Evolutionary conservation across 1,140 invertebrate genomes (phyloP), one percentile per base, ranked within the genome.

Genomic region (Acromyrmex heyeri): DNA sequence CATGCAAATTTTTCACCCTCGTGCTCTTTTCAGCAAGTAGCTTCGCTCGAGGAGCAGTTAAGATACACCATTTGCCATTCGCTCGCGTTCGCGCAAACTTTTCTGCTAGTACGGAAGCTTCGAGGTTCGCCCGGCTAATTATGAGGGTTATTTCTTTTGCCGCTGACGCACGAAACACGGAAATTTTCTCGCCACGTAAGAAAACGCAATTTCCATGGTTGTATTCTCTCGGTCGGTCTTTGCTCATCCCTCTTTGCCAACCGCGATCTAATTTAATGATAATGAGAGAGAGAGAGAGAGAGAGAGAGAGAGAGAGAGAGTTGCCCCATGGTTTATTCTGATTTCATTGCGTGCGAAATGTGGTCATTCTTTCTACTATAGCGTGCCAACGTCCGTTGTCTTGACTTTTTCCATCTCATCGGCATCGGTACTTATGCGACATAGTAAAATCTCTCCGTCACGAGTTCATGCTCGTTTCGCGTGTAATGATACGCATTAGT

Each of bases 201-300:
- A 90, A 92, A 89, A 87, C 86, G 86, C 87, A 89, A 92, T 90
- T 91, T 91, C 87, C 70, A 86, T 64, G 82, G 53, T 83, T 69
- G 77, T 64, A 73, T 86, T 86, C 83, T 21, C 69, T 38, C 14
- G 18, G 30, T 55, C 78, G 38, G 65, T 59, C n/a, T 44, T n/a
- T 12, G 38, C 18, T 38, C 44, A 18, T 64, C 55, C 34, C 30
- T 24, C 53, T 38, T 30, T 38, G 50, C 64, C 64, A 30, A 34
- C 81, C 83, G 87, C 87, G 87, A 87, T 89, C 86, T 87, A 91
- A 91, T 91, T 91, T 91, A 90, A 91, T 90, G 88, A 86, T 90
- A 90, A 90, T 91, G 87, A 81, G 79, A 34, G 30, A 73, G 87
- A 92, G 83, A 92, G 83, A 73, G 87, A 92, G 83, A 73, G 87